These are phyloP conservation scores for Drosophila tripunctata DNA, from an alignment of 2,888 invertebrate genomes.

Conservation along the genomic window DNA sequence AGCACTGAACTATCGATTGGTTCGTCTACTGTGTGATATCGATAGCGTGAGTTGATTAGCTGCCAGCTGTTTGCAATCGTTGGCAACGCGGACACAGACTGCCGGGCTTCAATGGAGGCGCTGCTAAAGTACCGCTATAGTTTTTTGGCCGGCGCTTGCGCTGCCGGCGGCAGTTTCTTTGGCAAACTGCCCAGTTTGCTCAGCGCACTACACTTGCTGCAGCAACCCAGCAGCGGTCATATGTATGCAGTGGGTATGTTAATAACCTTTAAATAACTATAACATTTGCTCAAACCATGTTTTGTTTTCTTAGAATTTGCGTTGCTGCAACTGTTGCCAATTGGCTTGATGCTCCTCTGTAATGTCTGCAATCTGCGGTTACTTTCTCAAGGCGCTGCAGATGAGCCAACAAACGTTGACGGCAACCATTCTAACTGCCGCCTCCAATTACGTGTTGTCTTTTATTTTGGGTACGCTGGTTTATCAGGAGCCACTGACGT, in stretches of 20 bases:
- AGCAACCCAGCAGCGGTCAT: not conserved
- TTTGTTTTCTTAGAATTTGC: constrained; percentile 53
- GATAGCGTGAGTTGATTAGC: not conserved
- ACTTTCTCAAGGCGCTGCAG: constrained; percentile 87
- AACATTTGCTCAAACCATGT: not conserved
- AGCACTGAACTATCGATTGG: constrained; percentile 28
- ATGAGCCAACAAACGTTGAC: constrained; percentile 85
- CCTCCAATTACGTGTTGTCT: constrained; percentile 87
- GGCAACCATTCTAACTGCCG: constrained; percentile 86
- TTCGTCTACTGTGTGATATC: not conserved
- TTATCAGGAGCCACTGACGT: constrained; percentile 89
- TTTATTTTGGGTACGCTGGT: constrained; percentile 89
- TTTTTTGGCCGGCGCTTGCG: constrained; percentile 85
- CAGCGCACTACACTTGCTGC: constrained; percentile 39
- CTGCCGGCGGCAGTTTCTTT: constrained; percentile 86
- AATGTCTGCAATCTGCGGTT: constrained; percentile 86
- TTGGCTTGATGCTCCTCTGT: constrained; percentile 85
- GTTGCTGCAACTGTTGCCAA: constrained; percentile 82
- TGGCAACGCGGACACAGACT: constrained; percentile 19
- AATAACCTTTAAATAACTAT: not conserved
- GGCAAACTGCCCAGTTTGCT: constrained; percentile 85
- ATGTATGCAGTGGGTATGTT: constrained; percentile 24
- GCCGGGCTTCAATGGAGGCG: constrained; percentile 42
- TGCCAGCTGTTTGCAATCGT: not conserved
- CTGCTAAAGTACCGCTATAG: constrained; percentile 73